phyloP scores from a whole-genome alignment of 2,888 invertebrate genomes.

The Dysmachus trigonus region DNA sequence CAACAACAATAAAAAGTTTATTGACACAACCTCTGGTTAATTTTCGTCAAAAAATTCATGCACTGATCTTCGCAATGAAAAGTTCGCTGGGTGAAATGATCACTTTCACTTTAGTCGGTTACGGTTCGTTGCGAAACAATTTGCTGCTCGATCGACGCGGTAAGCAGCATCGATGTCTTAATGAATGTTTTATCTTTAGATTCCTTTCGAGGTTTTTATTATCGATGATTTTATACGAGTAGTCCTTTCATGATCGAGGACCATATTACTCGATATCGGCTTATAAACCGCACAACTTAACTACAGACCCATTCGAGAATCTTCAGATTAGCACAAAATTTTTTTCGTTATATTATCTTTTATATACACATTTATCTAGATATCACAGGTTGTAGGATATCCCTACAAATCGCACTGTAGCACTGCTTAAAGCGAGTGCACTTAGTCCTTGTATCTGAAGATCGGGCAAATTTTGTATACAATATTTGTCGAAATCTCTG shows the following conservation, averaged over 20 bases:
- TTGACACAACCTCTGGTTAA: slow-evolving; percentile 6
- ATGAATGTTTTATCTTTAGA: not conserved
- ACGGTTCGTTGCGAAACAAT: slow-evolving; percentile 14
- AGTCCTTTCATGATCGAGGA: slow-evolving; percentile 2
- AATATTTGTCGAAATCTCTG: slow-evolving; percentile 2
- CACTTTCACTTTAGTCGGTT: slow-evolving; percentile 38
- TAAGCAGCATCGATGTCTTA: not conserved
- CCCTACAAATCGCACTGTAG: not conserved
- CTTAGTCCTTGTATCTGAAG: not conserved
- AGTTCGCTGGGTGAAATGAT: slow-evolving; percentile 20
- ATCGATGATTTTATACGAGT: not conserved
- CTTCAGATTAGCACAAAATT: slow-evolving; percentile 1
- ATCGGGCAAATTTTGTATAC: slow-evolving; percentile 12
- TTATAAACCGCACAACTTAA: slow-evolving; percentile 28
- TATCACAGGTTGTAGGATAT: not conserved
- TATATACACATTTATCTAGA: slow-evolving; percentile 22
- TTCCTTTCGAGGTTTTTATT: not conserved
- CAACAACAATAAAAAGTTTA: not conserved
- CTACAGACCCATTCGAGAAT: slow-evolving; percentile 15
- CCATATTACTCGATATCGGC: slow-evolving; percentile 1
- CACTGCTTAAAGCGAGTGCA: not conserved
- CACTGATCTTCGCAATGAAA: not conserved
- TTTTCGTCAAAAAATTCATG: not conserved
- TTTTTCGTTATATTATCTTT: not conserved
- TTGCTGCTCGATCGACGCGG: slow-evolving; percentile 22